Evolutionary conservation across 2,797 vertebrate genomes (phyloP).

Genomic region (Gymnothorax reevesii): DNA sequence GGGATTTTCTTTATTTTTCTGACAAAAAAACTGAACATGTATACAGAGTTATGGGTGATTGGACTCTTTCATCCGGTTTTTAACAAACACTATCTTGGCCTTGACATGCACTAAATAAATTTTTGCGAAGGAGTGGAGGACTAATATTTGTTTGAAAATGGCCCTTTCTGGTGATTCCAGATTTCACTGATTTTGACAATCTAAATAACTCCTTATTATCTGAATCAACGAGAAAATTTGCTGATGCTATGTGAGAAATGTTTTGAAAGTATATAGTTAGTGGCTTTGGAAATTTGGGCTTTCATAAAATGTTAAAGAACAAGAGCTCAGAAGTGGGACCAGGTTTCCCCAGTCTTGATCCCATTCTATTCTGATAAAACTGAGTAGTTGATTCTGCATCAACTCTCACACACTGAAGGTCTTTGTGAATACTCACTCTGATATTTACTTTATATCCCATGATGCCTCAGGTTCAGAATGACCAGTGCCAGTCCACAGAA

Average conservation of each 20-base stretch:
- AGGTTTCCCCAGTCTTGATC: neutral
- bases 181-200: neutral
- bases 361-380: neutral
- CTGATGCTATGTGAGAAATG: neutral
- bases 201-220: neutral
- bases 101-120: no score
- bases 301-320: neutral
- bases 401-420: neutral
- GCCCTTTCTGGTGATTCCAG: no score
- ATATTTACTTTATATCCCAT: neutral
- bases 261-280: neutral
- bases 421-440: neutral
- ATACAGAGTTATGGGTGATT: neutral
- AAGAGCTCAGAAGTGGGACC: neutral
- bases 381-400: neutral
- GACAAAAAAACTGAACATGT: neutral
- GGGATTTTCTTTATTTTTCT: neutral
- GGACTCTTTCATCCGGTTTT: no score
- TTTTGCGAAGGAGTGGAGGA: no score
- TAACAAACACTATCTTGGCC: no score
- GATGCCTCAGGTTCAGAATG: conserved; percentile 86
- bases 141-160: no score
- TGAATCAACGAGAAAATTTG: neutral
- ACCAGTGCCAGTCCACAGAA: conserved; percentile 89
- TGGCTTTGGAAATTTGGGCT: neutral